Base-by-base conservation (phyloP, 2,888 invertebrate genomes). In the Nephrotoma guestfalica region DNA sequence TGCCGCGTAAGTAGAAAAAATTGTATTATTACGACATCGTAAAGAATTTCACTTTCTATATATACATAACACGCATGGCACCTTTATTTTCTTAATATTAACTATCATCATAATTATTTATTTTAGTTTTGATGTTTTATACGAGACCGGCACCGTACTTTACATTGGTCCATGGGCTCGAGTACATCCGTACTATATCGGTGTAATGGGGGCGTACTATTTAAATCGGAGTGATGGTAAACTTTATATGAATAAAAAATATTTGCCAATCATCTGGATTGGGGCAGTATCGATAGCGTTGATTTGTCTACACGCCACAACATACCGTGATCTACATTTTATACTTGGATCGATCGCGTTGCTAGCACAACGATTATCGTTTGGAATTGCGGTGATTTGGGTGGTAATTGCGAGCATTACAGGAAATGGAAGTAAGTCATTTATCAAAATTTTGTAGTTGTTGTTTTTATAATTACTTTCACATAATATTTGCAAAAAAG, bases 341-440 rank as follows among this genome's bases (percentile, higher is more conserved):
- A 87, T 92, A 7, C 88, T 91, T 71, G 91, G 93, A 6, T 92
- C 93, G 0, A 87, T 93, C 9, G 91, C 94, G 87, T 92, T 93
- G 71, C 92, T 92, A 0, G 87, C 93, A 6, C 92, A 93, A 3
- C 92, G 93, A 83, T 91, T 93, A 0, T 89, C 92, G 18, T 94
- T 94, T 92, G 93, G 92, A 2, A 87, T 93, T 40, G 92, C 93
- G 4, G 89, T 94, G 5, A 92, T 92, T 57, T 94, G 94, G 94
- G 89, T 93, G 88, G 90, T 93, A 42, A 90, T 93, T 13, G 93
- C 93, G 83, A 94, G 94, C 88, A 91, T 91, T 42, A 93, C 93
- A 0, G 93, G 93, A 4, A 91, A 94, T 86, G 93, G 91, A 85
- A 85, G 85, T 85, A 85, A 85, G 85, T 43, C 7, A 30, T 85